Evolutionary conservation across 2,797 vertebrate species (phyloP).

Genomic region (Strix occidentalis): DNA sequence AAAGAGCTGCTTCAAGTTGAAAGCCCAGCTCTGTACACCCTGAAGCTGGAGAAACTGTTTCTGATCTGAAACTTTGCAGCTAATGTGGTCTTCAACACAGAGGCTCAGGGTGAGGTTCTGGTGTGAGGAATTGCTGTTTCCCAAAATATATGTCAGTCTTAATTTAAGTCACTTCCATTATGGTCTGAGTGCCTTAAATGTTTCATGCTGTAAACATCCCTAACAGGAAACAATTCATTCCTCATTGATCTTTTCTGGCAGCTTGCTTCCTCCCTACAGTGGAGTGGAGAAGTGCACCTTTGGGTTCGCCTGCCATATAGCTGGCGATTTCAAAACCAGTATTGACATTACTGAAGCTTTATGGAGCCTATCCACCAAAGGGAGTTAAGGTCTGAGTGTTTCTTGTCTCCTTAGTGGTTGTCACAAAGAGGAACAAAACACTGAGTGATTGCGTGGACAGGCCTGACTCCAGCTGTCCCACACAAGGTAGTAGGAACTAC

Average conservation of each 20-base stretch:
- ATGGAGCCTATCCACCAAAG: not conserved
- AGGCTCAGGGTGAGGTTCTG: not conserved
- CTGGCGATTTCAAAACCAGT: not conserved
- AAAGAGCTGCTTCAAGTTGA: not conserved
- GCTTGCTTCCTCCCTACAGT: not conserved
- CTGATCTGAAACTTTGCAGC: not conserved
- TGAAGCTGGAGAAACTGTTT: not conserved
- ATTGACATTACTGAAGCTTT: not conserved
- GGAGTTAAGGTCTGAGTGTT: not conserved
- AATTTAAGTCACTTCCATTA: constrained; percentile 14
- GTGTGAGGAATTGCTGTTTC: not conserved
- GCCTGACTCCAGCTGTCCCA: not conserved
- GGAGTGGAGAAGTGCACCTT: not conserved
- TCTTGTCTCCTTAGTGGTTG: not conserved
- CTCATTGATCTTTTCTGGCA: constrained; percentile 46
- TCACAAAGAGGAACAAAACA: not conserved
- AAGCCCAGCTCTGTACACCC: not conserved
- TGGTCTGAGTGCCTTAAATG: not conserved
- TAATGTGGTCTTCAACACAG: not conserved
- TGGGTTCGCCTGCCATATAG: not conserved
- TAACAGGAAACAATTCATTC: constrained; percentile 44
- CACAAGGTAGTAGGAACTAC: not conserved
- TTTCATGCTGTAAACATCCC: constrained; percentile 27
- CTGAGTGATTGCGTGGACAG: not conserved
- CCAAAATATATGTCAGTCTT: not conserved